A percentile compares a stretch with the other conserved stretches of the same genome.
These are phyloP conservation scores for Camponotus pennsylvanicus DNA, from an alignment of 1,140 invertebrate genomes.

Conservation along the genomic window DNA sequence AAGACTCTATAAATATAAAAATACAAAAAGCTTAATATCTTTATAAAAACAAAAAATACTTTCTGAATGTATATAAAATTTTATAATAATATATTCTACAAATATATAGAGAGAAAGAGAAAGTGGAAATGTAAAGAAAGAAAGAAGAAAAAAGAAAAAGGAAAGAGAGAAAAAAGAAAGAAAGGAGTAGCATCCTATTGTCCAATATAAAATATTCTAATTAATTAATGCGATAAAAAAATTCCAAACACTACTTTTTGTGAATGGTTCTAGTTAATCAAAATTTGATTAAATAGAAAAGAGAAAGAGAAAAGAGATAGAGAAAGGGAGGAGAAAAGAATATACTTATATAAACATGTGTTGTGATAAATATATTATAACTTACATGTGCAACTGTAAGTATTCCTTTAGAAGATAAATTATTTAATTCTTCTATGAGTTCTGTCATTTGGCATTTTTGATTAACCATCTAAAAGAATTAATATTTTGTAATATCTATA, in stretches of 20 bases:
- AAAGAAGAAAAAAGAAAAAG: too few relatives aligned
- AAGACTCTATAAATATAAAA: slow-evolving; percentile 45
- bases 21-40: slow-evolving; percentile 26
- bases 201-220: too few relatives aligned
- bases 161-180: too few relatives aligned
- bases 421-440: slow-evolving; percentile 61
- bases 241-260: too few relatives aligned
- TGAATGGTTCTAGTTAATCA: too few relatives aligned
- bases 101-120: slow-evolving; percentile 8
- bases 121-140: too few relatives aligned
- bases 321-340: too few relatives aligned
- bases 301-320: slow-evolving; percentile 30
- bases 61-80: neutral
- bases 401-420: slow-evolving; percentile 70
- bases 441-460: slow-evolving; percentile 36
- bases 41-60: neutral
- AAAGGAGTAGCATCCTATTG: too few relatives aligned
- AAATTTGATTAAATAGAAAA: too few relatives aligned
- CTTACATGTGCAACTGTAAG: slow-evolving; percentile 71
- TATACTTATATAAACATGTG: neutral
- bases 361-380: neutral
- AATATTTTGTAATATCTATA: slow-evolving; percentile 27
- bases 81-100: slow-evolving; percentile 36
- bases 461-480: slow-evolving; percentile 60
- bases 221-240: too few relatives aligned